Base-by-base conservation (phyloP, 2,888 invertebrate species). In the Tineola bisselliella region DNA sequence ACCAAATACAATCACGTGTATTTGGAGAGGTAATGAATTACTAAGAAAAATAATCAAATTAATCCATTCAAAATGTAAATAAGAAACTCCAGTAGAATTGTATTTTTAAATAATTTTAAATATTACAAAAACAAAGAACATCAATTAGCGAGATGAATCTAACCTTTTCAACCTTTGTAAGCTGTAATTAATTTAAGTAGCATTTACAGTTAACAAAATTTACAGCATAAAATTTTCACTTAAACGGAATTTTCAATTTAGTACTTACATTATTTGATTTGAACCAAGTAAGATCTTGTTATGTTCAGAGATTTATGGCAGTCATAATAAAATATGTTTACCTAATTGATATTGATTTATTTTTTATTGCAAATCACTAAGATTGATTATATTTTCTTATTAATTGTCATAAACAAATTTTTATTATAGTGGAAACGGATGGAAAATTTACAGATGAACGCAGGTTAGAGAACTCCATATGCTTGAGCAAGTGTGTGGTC, bases 181-280 rank as follows among this genome's bases (percentile, higher is more conserved):
- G n/a, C n/a, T 11, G 56, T 56, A 56, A 56, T 56, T 56, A 56
- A 25, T 25, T 56, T 56, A 18, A 56, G 48, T 48, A 38, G 38
- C 38, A 10, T 38, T 38, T 38, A 48, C 48, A 5, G 48, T 48
- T 48, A 48, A 48, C 17, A 15, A 48, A 48, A 48, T 48, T 17
- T 15, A 38, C 3, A 38, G 38, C 38, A 48, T 17, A 48, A 6
- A 48, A 48, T 48, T 15, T 17, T 48, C 15, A 48, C 13, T 48
- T 48, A n/a, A 15, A 48, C 25, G 6, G 25, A 25, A 25, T 25
- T 25, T 6, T 25, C 25, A 25, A 25, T 25, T 25, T 2, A 25
- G 6, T 25, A n/a, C n/a, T n/a, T n/a, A n/a, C n/a, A n/a, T n/a
- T n/a, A 25, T 25, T 25, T 25, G 2, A 25, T 25, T n/a, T n/a